Conservation (phyloP, 2,888 invertebrate species). For the Zonitis immaculata region DNA sequence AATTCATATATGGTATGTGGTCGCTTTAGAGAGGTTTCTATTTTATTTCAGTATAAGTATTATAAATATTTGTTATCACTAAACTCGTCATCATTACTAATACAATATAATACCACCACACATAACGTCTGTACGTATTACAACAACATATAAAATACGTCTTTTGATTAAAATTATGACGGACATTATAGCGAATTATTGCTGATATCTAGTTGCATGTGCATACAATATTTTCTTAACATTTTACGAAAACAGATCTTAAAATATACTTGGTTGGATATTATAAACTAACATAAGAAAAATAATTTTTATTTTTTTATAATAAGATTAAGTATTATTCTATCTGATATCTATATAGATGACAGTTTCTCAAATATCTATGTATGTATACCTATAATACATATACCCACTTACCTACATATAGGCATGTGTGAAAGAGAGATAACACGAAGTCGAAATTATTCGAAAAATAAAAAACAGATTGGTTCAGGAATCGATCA, state of each 20-base stretch:
- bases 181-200: background rate
- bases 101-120: too few relatives aligned
- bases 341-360: background rate
- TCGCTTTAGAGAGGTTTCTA: too few relatives aligned
- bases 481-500: too few relatives aligned
- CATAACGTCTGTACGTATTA: background rate
- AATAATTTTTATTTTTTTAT: background rate
- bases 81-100: too few relatives aligned
- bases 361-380: background rate
- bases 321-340: background rate
- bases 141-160: background rate
- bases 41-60: too few relatives aligned
- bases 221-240: background rate
- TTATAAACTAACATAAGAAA: background rate
- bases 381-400: too few relatives aligned
- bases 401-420: too few relatives aligned
- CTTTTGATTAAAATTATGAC: background rate
- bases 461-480: too few relatives aligned
- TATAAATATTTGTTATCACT: too few relatives aligned
- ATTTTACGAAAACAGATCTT: background rate
- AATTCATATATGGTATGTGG: too few relatives aligned
- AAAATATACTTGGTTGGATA: background rate
- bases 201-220: background rate
- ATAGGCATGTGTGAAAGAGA: background rate
- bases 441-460: background rate